These are phyloP conservation scores for Calephelis nemesis DNA, from an alignment of 1,140 invertebrate genomes.

Conservation along the genomic window DNA sequence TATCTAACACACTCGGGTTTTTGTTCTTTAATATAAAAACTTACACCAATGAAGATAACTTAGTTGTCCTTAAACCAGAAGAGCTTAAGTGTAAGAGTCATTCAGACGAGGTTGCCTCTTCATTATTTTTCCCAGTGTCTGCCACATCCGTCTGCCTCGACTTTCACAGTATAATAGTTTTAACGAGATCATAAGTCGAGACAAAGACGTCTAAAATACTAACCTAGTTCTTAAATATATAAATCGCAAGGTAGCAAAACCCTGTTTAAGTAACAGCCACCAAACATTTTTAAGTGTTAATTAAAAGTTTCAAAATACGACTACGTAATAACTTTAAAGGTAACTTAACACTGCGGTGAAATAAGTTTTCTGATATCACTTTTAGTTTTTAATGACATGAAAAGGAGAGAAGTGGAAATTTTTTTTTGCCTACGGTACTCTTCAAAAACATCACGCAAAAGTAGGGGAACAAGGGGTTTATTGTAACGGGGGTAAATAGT, in stretches of 20 bases:
- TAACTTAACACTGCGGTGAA: too few relatives aligned
- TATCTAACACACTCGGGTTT: too few relatives aligned
- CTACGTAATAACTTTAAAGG: too few relatives aligned
- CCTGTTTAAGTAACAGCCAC: not conserved
- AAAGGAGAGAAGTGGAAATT: too few relatives aligned
- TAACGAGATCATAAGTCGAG: conserved; percentile 7
- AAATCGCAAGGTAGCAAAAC: conserved; percentile 2
- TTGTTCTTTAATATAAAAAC: too few relatives aligned
- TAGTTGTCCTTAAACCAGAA: conserved; percentile 2
- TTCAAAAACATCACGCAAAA: too few relatives aligned
- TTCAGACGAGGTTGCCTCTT: conserved; percentile 7
- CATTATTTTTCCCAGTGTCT: conserved; percentile 4
- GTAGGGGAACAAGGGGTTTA: too few relatives aligned
- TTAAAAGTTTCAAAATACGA: conserved; percentile 1
- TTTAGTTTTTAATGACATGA: too few relatives aligned
- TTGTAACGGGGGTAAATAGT: too few relatives aligned
- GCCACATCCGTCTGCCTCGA: conserved; percentile 4
- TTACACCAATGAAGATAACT: not conserved
- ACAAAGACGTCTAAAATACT: conserved; percentile 1
- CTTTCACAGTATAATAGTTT: conserved; percentile 8
- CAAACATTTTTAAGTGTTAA: not conserved
- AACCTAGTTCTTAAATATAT: conserved; percentile 5
- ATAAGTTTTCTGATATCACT: too few relatives aligned
- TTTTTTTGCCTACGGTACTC: too few relatives aligned
- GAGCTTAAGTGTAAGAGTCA: conserved; percentile 1